Evolutionary conservation across 2,113 vertebrate genomes (phyloP), one percentile per base, ranked within the genome.

Genomic region (Motacilla tschutschensis): DNA sequence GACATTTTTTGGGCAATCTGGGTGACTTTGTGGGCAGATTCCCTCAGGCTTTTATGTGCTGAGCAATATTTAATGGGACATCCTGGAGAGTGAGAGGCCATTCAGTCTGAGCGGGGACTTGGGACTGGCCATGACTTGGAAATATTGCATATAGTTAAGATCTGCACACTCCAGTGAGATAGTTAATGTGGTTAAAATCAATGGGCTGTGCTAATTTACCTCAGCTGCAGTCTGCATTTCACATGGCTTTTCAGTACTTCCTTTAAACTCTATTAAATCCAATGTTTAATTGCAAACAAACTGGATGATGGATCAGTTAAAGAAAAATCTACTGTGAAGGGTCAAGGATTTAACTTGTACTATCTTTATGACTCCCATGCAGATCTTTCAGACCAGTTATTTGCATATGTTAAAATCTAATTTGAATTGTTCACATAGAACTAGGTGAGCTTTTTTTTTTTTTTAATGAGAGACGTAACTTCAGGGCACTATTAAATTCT

Each of bases 401-500:
- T 83, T 95, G 81, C 54, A 85, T 93, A 67, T 62, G 65, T 91
- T 92, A 89, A 94, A 93, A 80, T 88, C 88, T 85, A 90, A 92
- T 95, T 93, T 85, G 46, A 80, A 65, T 85, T 91, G 75, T 85
- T 93, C 88, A 43, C 72, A 74, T 22, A 57, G 58, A 89, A 78
- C 62, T 54, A 89, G 81, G 87, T 67, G 93, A 54, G 51, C 3
- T n/a, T 36, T 59, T 48, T 22, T 66, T 50, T 38, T 46, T 57
- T 46, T 46, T 54, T 66, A 88, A 93, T 90, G 67, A 84, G 62
- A 87, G 83, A 73, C 88, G 46, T 94, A 88, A 90, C 93, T 92
- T 93, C 67, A 77, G 92, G 92, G 92, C 90, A 85, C 84, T 94
- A 94, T 95, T 93, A 92, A 88, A 93, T 89, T 92, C 94, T 94